Base-by-base conservation (phyloP, 37 sponge, comb jelly and placozoan species). In the Eunapius fragilis region DNA sequence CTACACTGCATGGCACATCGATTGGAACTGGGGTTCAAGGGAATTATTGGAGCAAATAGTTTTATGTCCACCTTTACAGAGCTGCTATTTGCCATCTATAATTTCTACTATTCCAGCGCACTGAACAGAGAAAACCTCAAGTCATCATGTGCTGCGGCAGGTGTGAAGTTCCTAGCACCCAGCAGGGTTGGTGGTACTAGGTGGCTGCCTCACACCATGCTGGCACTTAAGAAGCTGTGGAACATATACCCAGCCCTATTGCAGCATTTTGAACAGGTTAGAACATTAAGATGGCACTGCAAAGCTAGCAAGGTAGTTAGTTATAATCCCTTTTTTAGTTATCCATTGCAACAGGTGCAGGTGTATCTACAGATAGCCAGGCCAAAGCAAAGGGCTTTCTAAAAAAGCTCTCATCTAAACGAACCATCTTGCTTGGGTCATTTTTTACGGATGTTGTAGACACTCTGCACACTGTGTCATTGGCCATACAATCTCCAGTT, bases 251-350 rank as follows among this genome's bases (percentile, higher is more conserved):
- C 71, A 2, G 71, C 71, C 28, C 71, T 70, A 34, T n/a, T 72
- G 30, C 74, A 72, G 32, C 74, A 72, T 72, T 72, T 72, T 34
- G 74, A 72, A 33, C 74, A 72, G 74, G 32, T 72, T 72, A 72
- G 58, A 58, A 58, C 58, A 58, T 58, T 58, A 58, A 58, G 58
- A 58, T 58, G 58, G 58, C 58, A 58, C 58, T 58, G 58, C 58
- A 58, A 58, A 58, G 58, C 58, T 58, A 58, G 58, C 58, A 58
- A 58, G 58, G 58, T 58, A 58, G 58, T 58, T 58, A 58, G 58
- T 58, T 58, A 58, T 58, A 58, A 58, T 58, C 58, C 6, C 58
- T 58, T 13, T 58, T 58, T 58, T 58, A 58, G 58, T 34, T 72
- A 19, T 58, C 58, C 58, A 58, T 58, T 58, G 58, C 58, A 58